Conservation (phyloP, 2,113 vertebrate genomes). For the Prinia subflava region DNA sequence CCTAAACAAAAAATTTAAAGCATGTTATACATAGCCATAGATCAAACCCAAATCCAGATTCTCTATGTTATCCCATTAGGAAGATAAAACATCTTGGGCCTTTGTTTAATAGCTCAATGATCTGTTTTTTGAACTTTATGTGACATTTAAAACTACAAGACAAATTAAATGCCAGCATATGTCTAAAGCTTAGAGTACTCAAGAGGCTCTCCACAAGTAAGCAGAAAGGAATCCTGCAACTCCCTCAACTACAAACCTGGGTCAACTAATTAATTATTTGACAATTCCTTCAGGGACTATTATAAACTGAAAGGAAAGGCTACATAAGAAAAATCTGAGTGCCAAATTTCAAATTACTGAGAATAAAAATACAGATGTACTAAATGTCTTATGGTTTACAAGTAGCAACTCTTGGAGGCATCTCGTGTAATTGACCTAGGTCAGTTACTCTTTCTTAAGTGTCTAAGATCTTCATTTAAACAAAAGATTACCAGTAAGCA, state of each 20-base stretch:
- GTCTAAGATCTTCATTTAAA: background rate
- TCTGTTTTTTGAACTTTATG: conserved; percentile 96
- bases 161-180: conserved; percentile 88
- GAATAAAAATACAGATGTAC: conserved; percentile 60
- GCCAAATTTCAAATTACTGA: conserved; percentile 69
- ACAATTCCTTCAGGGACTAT: conserved; percentile 85
- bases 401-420: conserved; percentile 7
- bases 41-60: conserved; percentile 87
- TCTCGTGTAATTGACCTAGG: conserved; percentile 17
- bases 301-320: conserved; percentile 73
- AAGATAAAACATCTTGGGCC: conserved; percentile 91
- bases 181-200: conserved; percentile 90
- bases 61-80: conserved; percentile 90
- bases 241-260: conserved; percentile 82
- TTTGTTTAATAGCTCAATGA: conserved; percentile 86
- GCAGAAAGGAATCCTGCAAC: conserved; percentile 85
- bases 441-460: conserved; percentile 10
- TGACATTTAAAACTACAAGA: conserved; percentile 90
- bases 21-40: conserved; percentile 78
- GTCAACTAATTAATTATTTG: conserved; percentile 95
- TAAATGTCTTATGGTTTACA: conserved; percentile 50
- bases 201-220: conserved; percentile 76
- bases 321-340: conserved; percentile 56
- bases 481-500: background rate
- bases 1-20: conserved; percentile 84